phyloP scores from a whole-genome alignment of 1,140 invertebrate genomes.

The Bathynomus jamesi region DNA sequence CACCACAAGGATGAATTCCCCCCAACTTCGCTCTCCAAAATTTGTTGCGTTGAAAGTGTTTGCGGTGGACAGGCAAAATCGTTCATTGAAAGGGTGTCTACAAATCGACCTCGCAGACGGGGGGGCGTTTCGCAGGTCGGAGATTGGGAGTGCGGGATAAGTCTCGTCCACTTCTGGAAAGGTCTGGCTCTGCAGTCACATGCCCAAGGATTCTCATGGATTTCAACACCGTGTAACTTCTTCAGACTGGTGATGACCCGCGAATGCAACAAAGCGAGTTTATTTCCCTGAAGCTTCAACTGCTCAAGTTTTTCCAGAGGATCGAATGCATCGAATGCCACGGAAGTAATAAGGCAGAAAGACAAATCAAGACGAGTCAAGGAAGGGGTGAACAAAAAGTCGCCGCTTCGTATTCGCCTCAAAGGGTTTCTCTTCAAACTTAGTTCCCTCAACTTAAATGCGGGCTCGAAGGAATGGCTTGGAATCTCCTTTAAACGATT shows the following conservation, averaged over 20 bases:
- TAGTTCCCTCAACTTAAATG: conserved; percentile 69
- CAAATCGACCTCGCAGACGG: conserved; percentile 55
- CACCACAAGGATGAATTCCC: conserved; percentile 78
- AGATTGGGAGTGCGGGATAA: conserved; percentile 57
- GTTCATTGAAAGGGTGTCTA: conserved; percentile 58
- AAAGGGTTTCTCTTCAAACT: conserved; percentile 73
- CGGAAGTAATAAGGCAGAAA: conserved; percentile 62
- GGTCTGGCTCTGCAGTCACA: conserved; percentile 74
- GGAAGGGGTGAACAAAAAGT: conserved; percentile 65
- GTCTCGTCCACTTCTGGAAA: conserved; percentile 65
- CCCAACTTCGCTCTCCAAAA: conserved; percentile 63
- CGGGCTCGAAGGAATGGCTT: conserved; percentile 63
- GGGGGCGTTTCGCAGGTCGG: conserved; percentile 65
- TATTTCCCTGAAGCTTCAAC: conserved; percentile 73
- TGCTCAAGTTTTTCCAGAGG: conserved; percentile 72
- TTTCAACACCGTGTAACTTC: conserved; percentile 61
- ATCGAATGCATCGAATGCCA: conserved; percentile 71
- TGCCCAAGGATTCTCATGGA: conserved; percentile 80
- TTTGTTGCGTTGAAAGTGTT: conserved; percentile 60
- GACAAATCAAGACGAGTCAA: conserved; percentile 73
- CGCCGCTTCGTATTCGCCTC: conserved; percentile 56
- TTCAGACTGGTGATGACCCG: conserved; percentile 36
- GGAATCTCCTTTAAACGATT: conserved; percentile 70
- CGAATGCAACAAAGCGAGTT: conserved; percentile 57
- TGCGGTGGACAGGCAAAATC: conserved; percentile 76